Evolutionary conservation across 2,888 invertebrate genomes (phyloP).

Genomic region (Caenorhabditis sp.): DNA sequence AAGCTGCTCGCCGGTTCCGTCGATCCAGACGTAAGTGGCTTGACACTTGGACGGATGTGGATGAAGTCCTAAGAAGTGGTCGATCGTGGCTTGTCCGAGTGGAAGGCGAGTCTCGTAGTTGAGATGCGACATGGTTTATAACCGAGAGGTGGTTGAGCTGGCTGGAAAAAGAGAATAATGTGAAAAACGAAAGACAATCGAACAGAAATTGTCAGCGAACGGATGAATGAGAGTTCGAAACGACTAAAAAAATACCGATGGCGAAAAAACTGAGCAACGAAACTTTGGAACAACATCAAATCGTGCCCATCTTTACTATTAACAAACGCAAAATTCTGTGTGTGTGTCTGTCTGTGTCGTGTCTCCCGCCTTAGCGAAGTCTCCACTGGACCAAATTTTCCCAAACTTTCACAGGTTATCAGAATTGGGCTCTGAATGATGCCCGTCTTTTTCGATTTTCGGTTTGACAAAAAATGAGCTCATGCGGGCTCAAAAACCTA

Average conservation of each 20-base stretch:
- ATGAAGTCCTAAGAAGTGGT: slow-evolving; percentile 69
- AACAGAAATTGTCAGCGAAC: neutral
- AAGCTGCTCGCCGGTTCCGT: slow-evolving; percentile 93
- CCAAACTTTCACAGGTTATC: too few relatives aligned
- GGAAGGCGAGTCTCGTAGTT: slow-evolving; percentile 69
- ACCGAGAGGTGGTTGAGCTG: neutral
- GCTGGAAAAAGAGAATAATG: neutral
- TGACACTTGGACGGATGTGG: slow-evolving; percentile 74
- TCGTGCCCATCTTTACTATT: too few relatives aligned
- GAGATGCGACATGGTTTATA: slow-evolving; percentile 53
- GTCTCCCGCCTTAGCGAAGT: too few relatives aligned
- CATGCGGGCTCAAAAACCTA: too few relatives aligned
- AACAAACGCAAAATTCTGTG: too few relatives aligned
- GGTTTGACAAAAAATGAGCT: too few relatives aligned
- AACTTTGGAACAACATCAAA: neutral
- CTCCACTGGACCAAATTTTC: too few relatives aligned
- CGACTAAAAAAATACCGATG: neutral
- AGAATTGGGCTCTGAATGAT: too few relatives aligned
- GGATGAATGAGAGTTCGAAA: neutral
- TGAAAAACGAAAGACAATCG: neutral
- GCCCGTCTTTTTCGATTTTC: too few relatives aligned
- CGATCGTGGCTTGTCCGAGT: slow-evolving; percentile 66
- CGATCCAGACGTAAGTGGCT: slow-evolving; percentile 95
- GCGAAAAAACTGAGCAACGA: neutral
- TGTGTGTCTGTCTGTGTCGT: too few relatives aligned